Conservation (phyloP, 2,113 vertebrate species). For the Oncorhynchus keta region DNA sequence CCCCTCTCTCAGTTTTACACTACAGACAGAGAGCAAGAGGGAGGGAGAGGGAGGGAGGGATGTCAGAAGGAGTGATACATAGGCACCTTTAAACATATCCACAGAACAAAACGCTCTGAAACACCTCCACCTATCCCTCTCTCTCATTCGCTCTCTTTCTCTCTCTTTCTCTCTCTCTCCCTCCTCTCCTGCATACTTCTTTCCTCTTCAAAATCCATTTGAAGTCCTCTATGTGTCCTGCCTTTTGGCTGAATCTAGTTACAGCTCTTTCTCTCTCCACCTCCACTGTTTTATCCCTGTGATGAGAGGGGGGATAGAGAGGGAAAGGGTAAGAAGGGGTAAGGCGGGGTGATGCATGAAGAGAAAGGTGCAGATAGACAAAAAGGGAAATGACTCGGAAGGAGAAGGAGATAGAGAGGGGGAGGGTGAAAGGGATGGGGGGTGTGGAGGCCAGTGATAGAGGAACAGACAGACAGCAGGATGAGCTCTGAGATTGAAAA, state of each 20-base stretch:
- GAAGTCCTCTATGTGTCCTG: neutral
- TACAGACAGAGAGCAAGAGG: neutral
- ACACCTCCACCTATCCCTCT: neutral
- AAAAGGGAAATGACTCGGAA: neutral
- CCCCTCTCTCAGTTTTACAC: slow-evolving; percentile 9
- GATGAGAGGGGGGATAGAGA: neutral
- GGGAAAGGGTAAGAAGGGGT: slow-evolving; percentile 26
- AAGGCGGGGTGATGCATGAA: neutral
- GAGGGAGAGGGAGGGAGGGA: neutral
- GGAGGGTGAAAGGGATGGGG: too few relatives aligned
- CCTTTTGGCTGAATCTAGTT: neutral
- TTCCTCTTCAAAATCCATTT: neutral
- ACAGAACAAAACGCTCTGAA: slow-evolving; percentile 12
- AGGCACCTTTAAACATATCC: slow-evolving; percentile 13
- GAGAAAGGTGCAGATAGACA: neutral
- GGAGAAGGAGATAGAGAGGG: slow-evolving; percentile 1
- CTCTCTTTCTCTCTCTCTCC: too few relatives aligned
- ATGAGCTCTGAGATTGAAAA: neutral
- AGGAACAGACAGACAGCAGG: neutral
- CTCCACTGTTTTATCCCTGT: slow-evolving; percentile 19
- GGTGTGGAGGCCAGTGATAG: neutral
- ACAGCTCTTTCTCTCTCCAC: neutral
- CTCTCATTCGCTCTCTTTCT: neutral
- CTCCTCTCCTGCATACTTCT: neutral
- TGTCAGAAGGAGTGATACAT: slow-evolving; percentile 11